phyloP scores from a whole-genome alignment of 2,888 invertebrate genomes.

The Sceliomorpha sp. region DNA sequence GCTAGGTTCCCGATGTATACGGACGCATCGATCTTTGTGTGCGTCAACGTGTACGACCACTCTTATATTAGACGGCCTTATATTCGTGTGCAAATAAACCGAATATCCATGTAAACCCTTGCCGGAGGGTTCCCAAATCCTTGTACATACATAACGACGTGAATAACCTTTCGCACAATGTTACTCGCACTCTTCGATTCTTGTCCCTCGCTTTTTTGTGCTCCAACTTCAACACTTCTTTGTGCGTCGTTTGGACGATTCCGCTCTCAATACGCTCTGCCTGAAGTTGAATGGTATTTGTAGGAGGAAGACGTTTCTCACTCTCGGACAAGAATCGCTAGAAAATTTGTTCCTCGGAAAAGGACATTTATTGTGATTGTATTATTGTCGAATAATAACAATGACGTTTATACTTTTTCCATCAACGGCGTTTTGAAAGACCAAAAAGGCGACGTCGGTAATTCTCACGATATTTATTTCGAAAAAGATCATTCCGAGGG shows the following conservation, averaged over 20 bases:
- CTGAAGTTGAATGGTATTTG: neutral
- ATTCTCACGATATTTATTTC: no score
- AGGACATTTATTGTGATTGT: no score
- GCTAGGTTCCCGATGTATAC: slow-evolving; percentile 17
- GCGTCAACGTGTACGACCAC: slow-evolving; percentile 20
- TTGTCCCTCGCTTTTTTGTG: slow-evolving; percentile 13
- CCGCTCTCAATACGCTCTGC: neutral
- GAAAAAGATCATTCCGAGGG: no score
- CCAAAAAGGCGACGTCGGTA: no score
- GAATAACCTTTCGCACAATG: slow-evolving; percentile 59
- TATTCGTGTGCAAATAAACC: slow-evolving; percentile 24
- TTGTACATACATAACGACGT: slow-evolving; percentile 64
- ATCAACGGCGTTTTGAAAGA: no score
- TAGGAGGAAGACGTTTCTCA: slow-evolving; percentile 1
- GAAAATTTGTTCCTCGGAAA: no score
- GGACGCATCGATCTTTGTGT: slow-evolving; percentile 12
- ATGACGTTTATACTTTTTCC: no score
- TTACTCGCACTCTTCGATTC: slow-evolving; percentile 15
- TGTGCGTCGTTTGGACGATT: slow-evolving; percentile 21
- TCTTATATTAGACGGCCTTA: slow-evolving; percentile 23
- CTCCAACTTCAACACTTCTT: slow-evolving; percentile 11
- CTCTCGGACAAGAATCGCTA: neutral
- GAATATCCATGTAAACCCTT: slow-evolving; percentile 20
- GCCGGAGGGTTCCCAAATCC: slow-evolving; percentile 17
- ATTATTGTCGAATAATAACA: no score